Evolutionary conservation across 2,888 invertebrate species (phyloP), one percentile per base, ranked within the genome.

Genomic region (Andricus curvator): DNA sequence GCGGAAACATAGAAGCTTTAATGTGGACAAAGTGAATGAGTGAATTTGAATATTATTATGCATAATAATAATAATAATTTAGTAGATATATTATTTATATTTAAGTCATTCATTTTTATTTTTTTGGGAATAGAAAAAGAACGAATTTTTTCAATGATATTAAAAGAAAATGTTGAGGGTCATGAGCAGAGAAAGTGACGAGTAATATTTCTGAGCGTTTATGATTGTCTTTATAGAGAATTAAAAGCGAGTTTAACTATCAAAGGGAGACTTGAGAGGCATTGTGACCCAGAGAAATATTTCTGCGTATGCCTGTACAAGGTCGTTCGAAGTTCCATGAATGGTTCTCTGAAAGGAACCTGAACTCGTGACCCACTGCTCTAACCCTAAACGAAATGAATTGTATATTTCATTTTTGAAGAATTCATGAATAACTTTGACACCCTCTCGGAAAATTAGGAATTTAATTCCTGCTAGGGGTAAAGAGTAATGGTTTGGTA

Each of bases 361-460:
- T 84, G 84, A 86, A 85, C 85, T 85, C 83, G 76, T 89, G 89
- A 89, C 89, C 89, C 81, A 89, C 80, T 88, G 84, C 79, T 77
- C 81, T 70, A 51, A 5, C 80, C 76, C 81, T 74, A 77, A 41
- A 41, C 4, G 37, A 29, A 77, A 77, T 37, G 20, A 37, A 48
- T 44, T 20, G 9, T 33, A 1, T 29, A 22, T 33, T 15, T 22
- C 91, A 66, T 74, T 70, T 11, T 33, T 11, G 4, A 51, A 56
- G 13, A 74, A 56, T 74, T 74, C 20, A 29, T 33, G 20, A 74
- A 74, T 56, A 74, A 33, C 33, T 56, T 51, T 9, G 11, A 33
- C 20, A 56, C 51, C 29, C 51, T 51, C 51, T n/a, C 13, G 8
- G 51, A 29, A 74, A 56, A 74, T 48, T 48, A 70, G 17, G 15